These are phyloP conservation scores for Passer montanus DNA, from an alignment of 2,113 vertebrate species.

Conservation along the genomic window DNA sequence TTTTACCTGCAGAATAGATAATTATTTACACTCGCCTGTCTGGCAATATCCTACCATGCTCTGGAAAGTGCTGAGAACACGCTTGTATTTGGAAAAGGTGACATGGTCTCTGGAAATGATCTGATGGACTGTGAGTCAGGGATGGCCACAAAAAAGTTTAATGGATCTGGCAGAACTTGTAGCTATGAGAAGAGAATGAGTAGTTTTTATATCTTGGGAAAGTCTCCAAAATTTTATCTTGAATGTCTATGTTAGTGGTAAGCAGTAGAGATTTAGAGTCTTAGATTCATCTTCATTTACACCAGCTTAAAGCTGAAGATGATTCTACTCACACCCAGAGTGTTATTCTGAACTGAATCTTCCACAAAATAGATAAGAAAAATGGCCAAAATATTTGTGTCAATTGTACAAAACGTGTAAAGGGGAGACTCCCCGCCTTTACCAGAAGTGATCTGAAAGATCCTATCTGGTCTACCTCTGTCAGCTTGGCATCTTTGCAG, in stretches of 20 bases:
- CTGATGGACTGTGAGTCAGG: background rate
- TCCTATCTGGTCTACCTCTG: slow-evolving; percentile 15
- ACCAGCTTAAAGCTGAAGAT: background rate
- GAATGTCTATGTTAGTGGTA: background rate
- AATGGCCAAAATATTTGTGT: background rate
- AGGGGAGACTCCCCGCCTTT: background rate
- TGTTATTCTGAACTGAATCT: background rate
- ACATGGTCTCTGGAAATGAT: background rate
- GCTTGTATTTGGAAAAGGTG: background rate
- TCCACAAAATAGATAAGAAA: background rate
- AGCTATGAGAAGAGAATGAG: background rate
- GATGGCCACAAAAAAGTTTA: background rate
- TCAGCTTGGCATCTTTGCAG: slow-evolving; percentile 43
- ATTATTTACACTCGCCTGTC: background rate
- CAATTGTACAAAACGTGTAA: background rate
- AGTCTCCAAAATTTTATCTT: background rate
- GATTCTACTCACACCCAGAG: background rate
- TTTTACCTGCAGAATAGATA: background rate
- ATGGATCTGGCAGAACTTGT: background rate
- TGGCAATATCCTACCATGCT: background rate
- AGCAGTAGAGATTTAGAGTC: background rate
- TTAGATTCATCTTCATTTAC: background rate
- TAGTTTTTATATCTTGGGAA: background rate
- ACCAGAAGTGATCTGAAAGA: background rate
- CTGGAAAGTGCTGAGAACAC: background rate